Evolutionary conservation across 92 coral and sea anemone genomes (phyloP).

Genomic region (Bergia puertoricense): DNA sequence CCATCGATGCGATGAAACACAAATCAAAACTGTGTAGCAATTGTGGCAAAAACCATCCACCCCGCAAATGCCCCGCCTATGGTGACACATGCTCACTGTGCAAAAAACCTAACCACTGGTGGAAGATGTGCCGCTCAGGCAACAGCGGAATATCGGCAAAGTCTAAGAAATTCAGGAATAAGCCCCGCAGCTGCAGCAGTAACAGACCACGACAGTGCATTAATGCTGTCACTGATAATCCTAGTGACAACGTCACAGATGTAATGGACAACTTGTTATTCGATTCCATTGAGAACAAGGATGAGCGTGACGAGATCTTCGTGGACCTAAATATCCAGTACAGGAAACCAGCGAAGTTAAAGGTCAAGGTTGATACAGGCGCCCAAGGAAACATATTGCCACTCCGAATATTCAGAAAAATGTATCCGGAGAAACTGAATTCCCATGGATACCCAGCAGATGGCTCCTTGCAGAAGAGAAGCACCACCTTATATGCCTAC

Average conservation of each 20-base stretch:
- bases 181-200: background rate
- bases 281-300: background rate
- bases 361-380: conserved; percentile 47
- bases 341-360: conserved; percentile 26
- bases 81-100: background rate
- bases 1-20: background rate
- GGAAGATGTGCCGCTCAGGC: background rate
- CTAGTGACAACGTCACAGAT: background rate
- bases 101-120: background rate
- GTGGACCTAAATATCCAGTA: conserved; percentile 27
- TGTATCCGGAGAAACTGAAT: conserved; percentile 37
- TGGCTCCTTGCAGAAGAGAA: conserved; percentile 36
- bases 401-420: conserved; percentile 43
- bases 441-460: conserved; percentile 42
- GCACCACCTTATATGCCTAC: conserved; percentile 38
- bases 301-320: conserved; percentile 23
- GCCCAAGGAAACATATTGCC: conserved; percentile 59
- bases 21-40: background rate
- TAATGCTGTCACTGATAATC: background rate
- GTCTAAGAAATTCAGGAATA: background rate
- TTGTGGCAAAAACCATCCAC: background rate
- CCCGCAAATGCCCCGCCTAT: background rate
- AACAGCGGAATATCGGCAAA: background rate
- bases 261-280: background rate
- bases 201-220: background rate